A percentile compares a stretch with the other conserved stretches of the same genome.
Evolutionary conservation across 1,140 invertebrate species (phyloP).

Genomic region (Armadillidium nasatum): DNA sequence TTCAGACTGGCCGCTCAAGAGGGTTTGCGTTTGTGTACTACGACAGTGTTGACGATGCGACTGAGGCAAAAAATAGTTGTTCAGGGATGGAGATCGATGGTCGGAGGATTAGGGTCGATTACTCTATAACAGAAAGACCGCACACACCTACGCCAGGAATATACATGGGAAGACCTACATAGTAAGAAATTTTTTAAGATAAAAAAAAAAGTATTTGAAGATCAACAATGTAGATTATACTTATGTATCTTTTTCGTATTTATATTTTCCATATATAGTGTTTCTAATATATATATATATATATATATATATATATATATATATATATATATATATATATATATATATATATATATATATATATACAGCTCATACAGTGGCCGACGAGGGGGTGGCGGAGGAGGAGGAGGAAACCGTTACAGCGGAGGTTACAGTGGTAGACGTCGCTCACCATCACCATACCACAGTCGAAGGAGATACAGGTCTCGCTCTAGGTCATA

Average conservation of each 20-base stretch:
- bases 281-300: neutral
- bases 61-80: slow-evolving; percentile 87
- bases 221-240: neutral
- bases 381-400: no score
- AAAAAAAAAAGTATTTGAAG: no score
- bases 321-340: neutral
- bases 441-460: neutral
- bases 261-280: neutral
- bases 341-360: neutral
- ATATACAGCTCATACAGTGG: no score
- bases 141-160: slow-evolving; percentile 97
- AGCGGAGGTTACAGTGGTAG: neutral
- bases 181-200: slow-evolving; percentile 54
- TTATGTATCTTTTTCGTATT: neutral
- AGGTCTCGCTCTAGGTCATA: no score
- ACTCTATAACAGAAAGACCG: slow-evolving; percentile 91
- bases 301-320: neutral
- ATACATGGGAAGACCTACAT: slow-evolving; percentile 91
- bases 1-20: slow-evolving; percentile 60
- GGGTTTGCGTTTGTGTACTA: slow-evolving; percentile 98
- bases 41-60: slow-evolving; percentile 80
- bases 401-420: neutral
- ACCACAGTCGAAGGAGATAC: no score
- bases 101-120: slow-evolving; percentile 83
- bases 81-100: slow-evolving; percentile 92